Base-by-base conservation (phyloP, 2,797 vertebrate genomes). In the Mastacembelus armatus region DNA sequence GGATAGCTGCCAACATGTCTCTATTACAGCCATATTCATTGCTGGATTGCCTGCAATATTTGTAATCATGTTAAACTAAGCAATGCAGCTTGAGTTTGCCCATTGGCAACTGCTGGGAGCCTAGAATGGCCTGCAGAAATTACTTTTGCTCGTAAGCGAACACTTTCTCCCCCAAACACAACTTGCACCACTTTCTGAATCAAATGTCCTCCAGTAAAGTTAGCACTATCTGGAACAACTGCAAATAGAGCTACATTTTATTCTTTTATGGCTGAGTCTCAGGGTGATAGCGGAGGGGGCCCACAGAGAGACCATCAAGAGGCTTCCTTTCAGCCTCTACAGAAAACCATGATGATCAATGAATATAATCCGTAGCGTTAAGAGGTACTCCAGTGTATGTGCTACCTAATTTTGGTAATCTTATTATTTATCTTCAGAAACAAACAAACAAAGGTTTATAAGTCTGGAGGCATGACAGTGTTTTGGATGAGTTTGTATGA, bases 1-100 rank as follows among this genome's bases (percentile, higher is more conserved):
- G 77, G 82, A 73, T 65, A 72, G 84, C 67, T 80, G 74, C 77
- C 55, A 50, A 30, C 71, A 42, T 60, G 48, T 15, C 57, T 75
- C 44, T 65, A 55, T 62, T 72, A 61, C 61, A 50, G 40, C 45
- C 26, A 35, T 77, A 69, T 48, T 54, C 27, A 58, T 40, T 52
- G 47, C 35, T 32, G 69, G 67, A 87, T 85, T 77, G 70, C 50
- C 55, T 63, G 62, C 63, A 80, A 77, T 89, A 70, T 70, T 90
- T 78, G 56, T 81, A 85, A 87, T 86, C 72, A 85, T 65, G 66
- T 86, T 84, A 73, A 84, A 76, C 62, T 65, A 70, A 84, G 71
- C 74, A 77, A 73, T 52, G 56, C 56, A 73, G 77, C 74, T 74
- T 80, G 71, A 29, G 63, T 86, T 83, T 79, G 59, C 82, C 90